Percentiles rank a stretch among this genome's conserved stretches.
Evolutionary conservation across 2,888 invertebrate species (phyloP).

Genomic region (Atherix ibis): DNA sequence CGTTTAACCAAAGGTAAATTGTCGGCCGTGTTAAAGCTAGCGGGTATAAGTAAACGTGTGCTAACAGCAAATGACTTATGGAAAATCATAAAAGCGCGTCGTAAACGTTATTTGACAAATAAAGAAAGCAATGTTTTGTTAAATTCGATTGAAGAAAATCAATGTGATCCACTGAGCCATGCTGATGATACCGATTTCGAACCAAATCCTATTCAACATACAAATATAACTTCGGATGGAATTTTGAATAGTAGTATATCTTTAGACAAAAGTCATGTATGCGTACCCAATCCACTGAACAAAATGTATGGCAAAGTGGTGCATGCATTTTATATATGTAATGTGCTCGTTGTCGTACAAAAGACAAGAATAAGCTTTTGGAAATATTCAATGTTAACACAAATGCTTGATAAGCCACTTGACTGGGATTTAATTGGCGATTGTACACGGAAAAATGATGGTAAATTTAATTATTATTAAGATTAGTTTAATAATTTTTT

Average conservation of each 20-base stretch:
- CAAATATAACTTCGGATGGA: no score
- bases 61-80: no score
- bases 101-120: no score
- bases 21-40: no score
- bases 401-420: slow-evolving; percentile 16
- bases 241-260: not conserved
- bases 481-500: not conserved
- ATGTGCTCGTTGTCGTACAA: slow-evolving; percentile 26
- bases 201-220: no score
- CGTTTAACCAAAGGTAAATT: no score
- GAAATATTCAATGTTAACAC: slow-evolving; percentile 25
- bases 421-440: slow-evolving; percentile 25
- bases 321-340: slow-evolving; percentile 25
- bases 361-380: slow-evolving; percentile 25
- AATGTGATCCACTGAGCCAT: no score
- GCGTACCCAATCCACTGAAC: slow-evolving; percentile 22
- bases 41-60: no score
- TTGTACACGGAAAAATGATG: slow-evolving; percentile 19
- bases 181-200: no score
- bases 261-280: not conserved
- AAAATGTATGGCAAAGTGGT: slow-evolving; percentile 21
- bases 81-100: no score
- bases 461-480: slow-evolving; percentile 15
- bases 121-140: no score
- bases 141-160: no score